Evolutionary conservation across 2,888 invertebrate species (phyloP), one percentile per base, ranked within the genome.

Genomic region (Drosophila neutralis): DNA sequence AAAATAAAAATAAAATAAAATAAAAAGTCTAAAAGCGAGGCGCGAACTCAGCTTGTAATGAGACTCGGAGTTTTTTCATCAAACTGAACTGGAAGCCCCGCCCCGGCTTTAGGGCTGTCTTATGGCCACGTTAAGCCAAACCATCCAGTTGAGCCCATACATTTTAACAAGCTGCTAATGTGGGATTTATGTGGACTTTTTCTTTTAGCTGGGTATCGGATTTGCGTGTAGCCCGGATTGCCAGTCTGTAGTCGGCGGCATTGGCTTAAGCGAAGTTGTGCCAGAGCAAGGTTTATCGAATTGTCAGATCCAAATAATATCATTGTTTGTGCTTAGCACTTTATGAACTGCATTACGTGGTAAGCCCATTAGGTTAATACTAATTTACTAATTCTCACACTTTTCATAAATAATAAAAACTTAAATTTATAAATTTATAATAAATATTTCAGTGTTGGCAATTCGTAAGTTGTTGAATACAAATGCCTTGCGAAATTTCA

Each of bases 131-230:
- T 8, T 45, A 59, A 18, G 64, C 60, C 40, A 45, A 27, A 57
- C 29, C 29, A 35, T 59, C 62, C 73, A 76, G 79, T 68, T 80
- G 79, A 77, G 72, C 65, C 71, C 73, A 70, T 82, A 82, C 71
- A 85, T 83, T 85, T 80, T 87, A 83, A 85, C 82, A 85, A 80
- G 82, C 82, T 83, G 88, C 80, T 85, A 85, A 87, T 85, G 83
- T 87, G 69, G 72, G 73, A 62, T 68, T 69, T 74, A 56, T 56
- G 35, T 54, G 58, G 61, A 56, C 72, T 73, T 52, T 56, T 59
- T 52, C 52, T 54, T 69, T 33, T 78, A 52, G 56, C 59, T 64
- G 40, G 21, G 11, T 21, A 35, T 31, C 33, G 58, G 62, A 75
- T 75, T 75, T 76, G 71, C 65, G 58, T 58, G 49, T 66, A 48